Conservation (phyloP, 2,113 vertebrate species). For the Gobius niger region DNA sequence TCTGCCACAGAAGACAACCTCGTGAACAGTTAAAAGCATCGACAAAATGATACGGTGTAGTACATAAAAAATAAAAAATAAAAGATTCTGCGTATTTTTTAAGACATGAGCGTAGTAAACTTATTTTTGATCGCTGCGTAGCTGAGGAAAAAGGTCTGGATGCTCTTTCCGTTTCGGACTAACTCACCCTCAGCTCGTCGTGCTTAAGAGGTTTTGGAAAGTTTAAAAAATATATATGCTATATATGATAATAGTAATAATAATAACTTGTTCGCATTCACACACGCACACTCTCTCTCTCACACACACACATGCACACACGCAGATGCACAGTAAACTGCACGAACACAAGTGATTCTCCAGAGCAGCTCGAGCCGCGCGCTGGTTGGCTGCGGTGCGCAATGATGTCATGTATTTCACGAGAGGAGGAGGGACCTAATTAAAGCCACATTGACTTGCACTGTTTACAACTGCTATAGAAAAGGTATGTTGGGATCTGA, state of each 20-base stretch:
- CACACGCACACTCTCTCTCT: conserved; percentile 42
- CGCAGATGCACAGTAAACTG: conserved; percentile 37
- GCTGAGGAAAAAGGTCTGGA: background rate
- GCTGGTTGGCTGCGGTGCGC: conserved; percentile 60
- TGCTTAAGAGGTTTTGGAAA: conserved; percentile 8
- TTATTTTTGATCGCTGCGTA: conserved; percentile 44
- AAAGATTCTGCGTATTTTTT: conserved; percentile 52
- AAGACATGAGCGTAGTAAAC: conserved; percentile 44
- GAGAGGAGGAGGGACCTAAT: conserved; percentile 49
- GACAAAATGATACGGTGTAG: conserved; percentile 14
- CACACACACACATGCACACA: conserved; percentile 54
- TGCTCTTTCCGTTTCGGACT: conserved; percentile 15
- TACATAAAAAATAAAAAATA: background rate
- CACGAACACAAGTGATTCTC: conserved; percentile 49
- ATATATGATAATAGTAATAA: background rate
- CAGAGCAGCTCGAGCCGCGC: conserved; percentile 33
- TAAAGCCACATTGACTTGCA: conserved; percentile 63
- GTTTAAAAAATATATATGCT: background rate
- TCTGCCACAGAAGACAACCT: conserved; percentile 10
- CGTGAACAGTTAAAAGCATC: conserved; percentile 14
- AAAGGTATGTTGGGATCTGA: background rate
- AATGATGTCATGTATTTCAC: conserved; percentile 57
- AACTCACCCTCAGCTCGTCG: conserved; percentile 12
- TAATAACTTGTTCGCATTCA: conserved; percentile 53
- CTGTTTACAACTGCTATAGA: conserved; percentile 39